Base-by-base conservation (phyloP, 64 coral and sea anemone genomes). In the Actinia equina region DNA sequence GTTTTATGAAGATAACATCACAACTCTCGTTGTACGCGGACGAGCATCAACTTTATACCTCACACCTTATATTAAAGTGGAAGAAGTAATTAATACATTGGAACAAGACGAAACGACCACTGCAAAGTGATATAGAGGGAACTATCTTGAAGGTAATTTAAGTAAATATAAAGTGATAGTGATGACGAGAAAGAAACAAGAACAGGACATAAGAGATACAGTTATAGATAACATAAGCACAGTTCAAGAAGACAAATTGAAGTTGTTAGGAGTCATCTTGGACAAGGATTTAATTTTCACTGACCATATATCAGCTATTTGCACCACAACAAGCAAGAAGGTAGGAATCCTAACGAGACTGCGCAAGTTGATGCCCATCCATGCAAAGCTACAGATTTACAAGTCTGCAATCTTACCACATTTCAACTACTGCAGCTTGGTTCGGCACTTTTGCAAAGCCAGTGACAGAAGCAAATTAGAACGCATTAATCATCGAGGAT, bases 1-100 rank as follows among this genome's bases (percentile, higher is more conserved):
- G 76, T 90, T 77, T 53, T 90, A 84, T 77, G 55, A 46, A 52
- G 18, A 44, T 51, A 12, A 77, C 49, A 54, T 71, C 22, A 54
- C 89, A 90, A 65, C 65, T 90, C 30, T 85, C 89, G 22, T 3
- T 77, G 18, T 90, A 85, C 27, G 89, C 89, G 8, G 89, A 90
- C 30, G 63, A 90, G 27, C 82, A 90, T 70, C 82, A 90, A 25
- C 44, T 90, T 41, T 90, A 85, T 76, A 77, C 61, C 19, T 10
- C 49, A n/a, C 60, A 85, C 69, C 52, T 12, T 10, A n/a, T n/a
- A n/a, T n/a, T n/a, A 85, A 90, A 13, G 44, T 51, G 22, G 62
- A 90, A 3, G 83, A 45, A 77, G 91, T 82, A 19, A 83, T 93
- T 49, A 27, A 84, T 14, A 71, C 20, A n/a, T 26, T 88, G 76